Percentiles rank a stretch among this genome's conserved stretches.
phyloP scores from a whole-genome alignment of 2,797 vertebrate species.

The Champsocephalus gunnari region DNA sequence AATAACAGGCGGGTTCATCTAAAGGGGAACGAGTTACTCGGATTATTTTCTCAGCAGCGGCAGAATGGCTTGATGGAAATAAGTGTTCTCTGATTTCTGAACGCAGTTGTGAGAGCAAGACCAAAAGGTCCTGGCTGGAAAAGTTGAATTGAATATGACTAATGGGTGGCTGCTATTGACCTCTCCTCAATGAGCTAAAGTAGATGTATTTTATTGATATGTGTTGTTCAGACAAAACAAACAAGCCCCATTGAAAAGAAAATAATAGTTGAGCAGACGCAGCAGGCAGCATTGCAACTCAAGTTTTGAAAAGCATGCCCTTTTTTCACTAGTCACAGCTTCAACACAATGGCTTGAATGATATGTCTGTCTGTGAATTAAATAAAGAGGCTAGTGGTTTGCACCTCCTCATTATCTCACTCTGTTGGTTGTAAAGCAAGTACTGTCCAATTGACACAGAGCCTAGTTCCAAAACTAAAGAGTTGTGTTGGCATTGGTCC shows the following conservation, averaged over 20 bases:
- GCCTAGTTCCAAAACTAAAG: constrained; percentile 17
- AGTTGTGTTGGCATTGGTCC: constrained; percentile 18
- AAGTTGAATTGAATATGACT: constrained; percentile 40
- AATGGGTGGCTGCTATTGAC: constrained; percentile 12
- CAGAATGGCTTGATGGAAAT: constrained; percentile 17
- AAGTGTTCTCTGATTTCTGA: constrained; percentile 43
- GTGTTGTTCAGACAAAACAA: no score
- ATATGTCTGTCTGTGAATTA: constrained; percentile 9
- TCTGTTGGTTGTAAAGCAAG: constrained; percentile 9
- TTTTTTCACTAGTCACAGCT: background rate
- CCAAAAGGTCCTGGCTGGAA: constrained; percentile 38
- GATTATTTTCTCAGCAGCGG: constrained; percentile 41
- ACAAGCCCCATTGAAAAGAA: no score
- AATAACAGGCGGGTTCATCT: constrained; percentile 23
- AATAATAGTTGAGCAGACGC: no score
- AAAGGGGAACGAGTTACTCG: constrained; percentile 20
- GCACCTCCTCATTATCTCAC: constrained; percentile 21
- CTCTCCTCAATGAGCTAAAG: no score
- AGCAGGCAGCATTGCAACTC: no score
- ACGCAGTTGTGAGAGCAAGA: constrained; percentile 26
- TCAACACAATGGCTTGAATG: background rate
- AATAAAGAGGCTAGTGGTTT: constrained; percentile 25
- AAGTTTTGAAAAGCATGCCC: no score
- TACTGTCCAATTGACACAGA: constrained; percentile 24
- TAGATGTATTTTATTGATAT: no score